A percentile compares a stretch with the other conserved stretches of the same genome.
phyloP scores from a whole-genome alignment of 1,140 invertebrate genomes.

The Cyclargus thomasi region DNA sequence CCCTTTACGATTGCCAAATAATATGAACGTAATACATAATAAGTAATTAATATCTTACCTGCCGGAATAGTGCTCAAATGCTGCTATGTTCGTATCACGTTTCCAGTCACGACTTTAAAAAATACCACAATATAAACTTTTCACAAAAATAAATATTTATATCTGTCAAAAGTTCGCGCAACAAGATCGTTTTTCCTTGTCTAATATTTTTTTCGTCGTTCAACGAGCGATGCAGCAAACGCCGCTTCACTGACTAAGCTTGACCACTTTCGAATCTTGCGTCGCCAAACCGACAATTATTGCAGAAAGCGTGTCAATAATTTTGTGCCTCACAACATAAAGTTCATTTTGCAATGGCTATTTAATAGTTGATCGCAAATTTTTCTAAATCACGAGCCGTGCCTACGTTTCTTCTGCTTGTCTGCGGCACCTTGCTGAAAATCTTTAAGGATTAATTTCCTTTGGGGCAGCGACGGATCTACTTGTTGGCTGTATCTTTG shows the following conservation, averaged over 20 bases:
- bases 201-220: slow-evolving; percentile 28
- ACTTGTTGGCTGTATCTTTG: too few relatives aligned
- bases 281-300: slow-evolving; percentile 34
- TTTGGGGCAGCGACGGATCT: neutral
- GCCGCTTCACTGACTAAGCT: slow-evolving; percentile 39
- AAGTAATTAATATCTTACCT: neutral
- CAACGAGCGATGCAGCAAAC: slow-evolving; percentile 31
- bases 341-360: slow-evolving; percentile 24
- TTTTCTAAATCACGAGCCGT: slow-evolving; percentile 6
- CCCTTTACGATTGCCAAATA: too few relatives aligned
- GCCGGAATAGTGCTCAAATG: neutral
- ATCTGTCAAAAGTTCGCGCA: slow-evolving; percentile 43
- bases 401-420: neutral
- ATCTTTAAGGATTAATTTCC: neutral
- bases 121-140: neutral
- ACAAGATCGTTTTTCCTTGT: slow-evolving; percentile 25
- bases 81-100: neutral
- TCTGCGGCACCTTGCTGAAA: neutral
- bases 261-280: slow-evolving; percentile 49
- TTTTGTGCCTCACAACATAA: slow-evolving; percentile 26
- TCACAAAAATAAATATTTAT: slow-evolving; percentile 17
- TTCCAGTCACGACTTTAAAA: neutral
- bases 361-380: slow-evolving; percentile 25
- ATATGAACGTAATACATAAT: too few relatives aligned
- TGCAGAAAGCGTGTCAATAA: slow-evolving; percentile 38